Conservation (phyloP, 1,140 invertebrate genomes). For the Panonychus citri region DNA sequence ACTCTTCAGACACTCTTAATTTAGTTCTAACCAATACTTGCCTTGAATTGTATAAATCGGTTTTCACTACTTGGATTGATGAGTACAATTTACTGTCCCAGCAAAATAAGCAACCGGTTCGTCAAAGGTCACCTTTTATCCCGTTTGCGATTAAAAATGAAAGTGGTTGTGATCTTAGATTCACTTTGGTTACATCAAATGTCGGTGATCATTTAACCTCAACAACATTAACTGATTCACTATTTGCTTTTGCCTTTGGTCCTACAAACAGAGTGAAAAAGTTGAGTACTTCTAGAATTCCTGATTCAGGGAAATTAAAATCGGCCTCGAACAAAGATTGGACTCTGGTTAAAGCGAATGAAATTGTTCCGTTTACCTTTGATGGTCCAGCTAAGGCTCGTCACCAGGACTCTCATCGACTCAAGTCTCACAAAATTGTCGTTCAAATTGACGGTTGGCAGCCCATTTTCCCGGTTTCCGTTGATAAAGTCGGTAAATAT, state of each 20-base stretch:
- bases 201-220: background rate
- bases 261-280: background rate
- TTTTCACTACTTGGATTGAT: constrained; percentile 20
- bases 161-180: constrained; percentile 56
- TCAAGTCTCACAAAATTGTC: constrained; percentile 54
- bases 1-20: constrained; percentile 47
- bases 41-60: constrained; percentile 48
- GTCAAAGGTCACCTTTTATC: constrained; percentile 59
- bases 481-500: constrained; percentile 82
- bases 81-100: constrained; percentile 6
- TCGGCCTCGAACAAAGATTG: constrained; percentile 23
- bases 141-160: constrained; percentile 75
- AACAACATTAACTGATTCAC: background rate
- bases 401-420: constrained; percentile 52
- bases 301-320: background rate
- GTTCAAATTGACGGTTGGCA: constrained; percentile 75
- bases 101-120: constrained; percentile 12
- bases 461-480: constrained; percentile 57
- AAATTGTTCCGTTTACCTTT: constrained; percentile 55
- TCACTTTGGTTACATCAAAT: constrained; percentile 26
- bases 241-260: too few species aligned
- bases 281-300: background rate
- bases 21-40: constrained; percentile 65
- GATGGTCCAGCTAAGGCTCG: constrained; percentile 40
- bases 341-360: constrained; percentile 39